phyloP scores from a whole-genome alignment of 2,888 invertebrate genomes.

The Cordylochernes scorpioides region DNA sequence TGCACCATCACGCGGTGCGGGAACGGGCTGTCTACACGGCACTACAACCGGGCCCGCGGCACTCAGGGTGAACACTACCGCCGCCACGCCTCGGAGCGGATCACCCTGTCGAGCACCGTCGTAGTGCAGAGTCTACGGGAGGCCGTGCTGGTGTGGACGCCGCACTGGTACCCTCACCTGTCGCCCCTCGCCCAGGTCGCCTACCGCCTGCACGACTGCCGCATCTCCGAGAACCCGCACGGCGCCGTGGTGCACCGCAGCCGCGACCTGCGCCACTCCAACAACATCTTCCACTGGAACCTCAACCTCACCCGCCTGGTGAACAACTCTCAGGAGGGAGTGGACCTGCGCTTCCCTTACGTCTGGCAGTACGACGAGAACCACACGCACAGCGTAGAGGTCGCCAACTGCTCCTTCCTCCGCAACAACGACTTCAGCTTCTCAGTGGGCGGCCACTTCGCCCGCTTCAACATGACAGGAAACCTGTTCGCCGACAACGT shows the following conservation, averaged over 20 bases:
- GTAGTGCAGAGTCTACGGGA: conserved; percentile 50
- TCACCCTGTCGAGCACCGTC: conserved; percentile 48
- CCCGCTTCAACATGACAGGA: conserved; percentile 55
- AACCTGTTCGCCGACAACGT: conserved; percentile 58
- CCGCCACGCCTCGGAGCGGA: conserved; percentile 59
- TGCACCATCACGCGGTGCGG: no score
- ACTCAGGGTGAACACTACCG: conserved; percentile 60
- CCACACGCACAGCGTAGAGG: conserved; percentile 62
- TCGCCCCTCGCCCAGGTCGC: conserved; percentile 33
- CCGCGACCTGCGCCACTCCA: conserved; percentile 70
- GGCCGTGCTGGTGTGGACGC: conserved; percentile 53
- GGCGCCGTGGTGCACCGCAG: conserved; percentile 67
- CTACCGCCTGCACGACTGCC: conserved; percentile 55
- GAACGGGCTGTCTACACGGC: conserved; percentile 32
- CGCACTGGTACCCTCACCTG: conserved; percentile 39
- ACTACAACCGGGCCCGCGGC: conserved; percentile 60
- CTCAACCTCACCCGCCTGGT: conserved; percentile 60
- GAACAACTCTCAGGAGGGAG: conserved; percentile 56
- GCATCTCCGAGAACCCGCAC: conserved; percentile 58
- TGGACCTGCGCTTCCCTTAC: conserved; percentile 64
- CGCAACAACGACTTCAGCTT: conserved; percentile 55
- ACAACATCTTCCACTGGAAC: conserved; percentile 86
- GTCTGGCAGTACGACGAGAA: conserved; percentile 88
- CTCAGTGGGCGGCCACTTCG: conserved; percentile 72
- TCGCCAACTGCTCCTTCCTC: conserved; percentile 61